Percentiles rank a stretch among this genome's conserved stretches.
Evolutionary conservation across 2,797 vertebrate species (phyloP).

Genomic region (Peromyscus nudipes): DNA sequence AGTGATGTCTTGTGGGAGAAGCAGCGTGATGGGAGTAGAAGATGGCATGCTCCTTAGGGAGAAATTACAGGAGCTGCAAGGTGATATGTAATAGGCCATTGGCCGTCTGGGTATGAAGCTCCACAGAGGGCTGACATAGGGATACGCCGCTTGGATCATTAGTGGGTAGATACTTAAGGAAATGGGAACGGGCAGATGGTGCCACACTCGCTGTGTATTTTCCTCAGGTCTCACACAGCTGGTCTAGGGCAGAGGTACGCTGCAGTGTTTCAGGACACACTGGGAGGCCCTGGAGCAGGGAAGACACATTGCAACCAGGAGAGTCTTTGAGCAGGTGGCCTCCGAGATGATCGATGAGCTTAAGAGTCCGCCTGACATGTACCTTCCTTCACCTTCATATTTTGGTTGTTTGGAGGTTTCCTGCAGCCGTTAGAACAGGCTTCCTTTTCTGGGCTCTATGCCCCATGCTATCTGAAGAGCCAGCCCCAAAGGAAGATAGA

Average conservation of each 20-base stretch:
- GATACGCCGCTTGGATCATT: background rate
- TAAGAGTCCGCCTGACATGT: background rate
- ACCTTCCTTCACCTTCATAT: background rate
- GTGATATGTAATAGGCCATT: background rate
- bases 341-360: background rate
- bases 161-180: background rate
- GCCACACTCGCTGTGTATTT: background rate
- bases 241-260: fast-evolving
- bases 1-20: background rate
- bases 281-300: background rate
- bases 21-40: background rate
- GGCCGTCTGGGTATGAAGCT: background rate
- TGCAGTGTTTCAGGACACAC: fast-evolving
- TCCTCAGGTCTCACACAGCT: background rate
- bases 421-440: slow-evolving; percentile 4
- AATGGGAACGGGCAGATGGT: background rate
- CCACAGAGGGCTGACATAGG: background rate
- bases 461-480: background rate
- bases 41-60: background rate
- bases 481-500: background rate
- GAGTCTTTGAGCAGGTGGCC: background rate
- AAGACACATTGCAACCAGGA: background rate
- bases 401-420: background rate
- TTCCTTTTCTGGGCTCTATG: background rate
- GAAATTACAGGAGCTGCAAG: background rate